Conservation (phyloP, 2,113 vertebrate species). For the Hoplias malabaricus region DNA sequence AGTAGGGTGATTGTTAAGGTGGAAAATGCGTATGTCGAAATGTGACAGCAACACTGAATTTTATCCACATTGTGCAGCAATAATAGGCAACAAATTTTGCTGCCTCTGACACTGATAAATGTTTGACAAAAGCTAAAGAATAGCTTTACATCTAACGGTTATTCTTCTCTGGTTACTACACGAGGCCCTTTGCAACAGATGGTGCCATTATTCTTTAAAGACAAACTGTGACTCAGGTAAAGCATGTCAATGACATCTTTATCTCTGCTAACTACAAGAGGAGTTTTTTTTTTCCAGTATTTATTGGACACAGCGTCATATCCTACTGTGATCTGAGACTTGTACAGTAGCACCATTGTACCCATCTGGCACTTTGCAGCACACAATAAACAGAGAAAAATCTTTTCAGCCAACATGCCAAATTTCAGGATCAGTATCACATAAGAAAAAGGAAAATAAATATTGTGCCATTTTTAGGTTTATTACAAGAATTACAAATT, state of each 20-base stretch:
- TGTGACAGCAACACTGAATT: background rate
- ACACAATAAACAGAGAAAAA: background rate
- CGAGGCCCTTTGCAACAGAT: background rate
- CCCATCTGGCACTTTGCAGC: background rate
- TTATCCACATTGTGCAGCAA: background rate
- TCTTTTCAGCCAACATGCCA: too few species aligned
- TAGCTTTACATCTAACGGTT: background rate
- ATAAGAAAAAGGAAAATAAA: background rate
- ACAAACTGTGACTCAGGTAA: conserved; percentile 13
- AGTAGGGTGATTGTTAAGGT: too few species aligned
- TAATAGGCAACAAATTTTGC: background rate
- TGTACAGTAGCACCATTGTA: conserved; percentile 17
- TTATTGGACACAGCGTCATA: background rate
- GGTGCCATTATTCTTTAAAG: conserved; percentile 1
- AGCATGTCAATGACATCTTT: conserved; percentile 20
- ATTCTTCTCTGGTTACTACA: conserved; percentile 12
- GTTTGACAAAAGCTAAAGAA: background rate
- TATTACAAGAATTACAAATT: too few species aligned
- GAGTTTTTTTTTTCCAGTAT: background rate
- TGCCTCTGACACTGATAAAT: background rate
- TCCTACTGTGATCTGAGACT: background rate
- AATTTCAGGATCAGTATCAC: too few species aligned
- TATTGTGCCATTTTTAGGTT: background rate
- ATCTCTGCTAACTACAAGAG: conserved; percentile 16
- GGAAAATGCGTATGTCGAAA: too few species aligned